Conservation (phyloP, 2,113 vertebrate genomes). For the Microcebus tavaratra region DNA sequence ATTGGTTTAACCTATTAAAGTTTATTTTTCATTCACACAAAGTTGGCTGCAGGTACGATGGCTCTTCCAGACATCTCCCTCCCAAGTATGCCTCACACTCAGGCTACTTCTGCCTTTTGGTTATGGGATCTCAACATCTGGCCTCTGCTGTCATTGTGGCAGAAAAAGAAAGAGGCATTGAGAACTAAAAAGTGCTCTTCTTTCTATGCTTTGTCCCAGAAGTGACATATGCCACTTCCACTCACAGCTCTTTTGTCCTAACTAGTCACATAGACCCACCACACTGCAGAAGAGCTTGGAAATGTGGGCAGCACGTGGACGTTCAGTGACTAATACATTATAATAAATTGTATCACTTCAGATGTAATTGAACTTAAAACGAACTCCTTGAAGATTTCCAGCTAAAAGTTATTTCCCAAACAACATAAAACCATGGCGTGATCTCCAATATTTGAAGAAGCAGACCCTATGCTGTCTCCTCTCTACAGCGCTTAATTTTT, state of each 20-base stretch:
- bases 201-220: conserved; percentile 22
- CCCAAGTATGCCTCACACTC: neutral
- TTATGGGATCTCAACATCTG: neutral
- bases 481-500: conserved; percentile 27
- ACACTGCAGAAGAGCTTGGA: neutral
- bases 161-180: neutral
- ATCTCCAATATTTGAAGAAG: conserved; percentile 12
- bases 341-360: conserved; percentile 55
- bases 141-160: neutral
- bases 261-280: neutral
- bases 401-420: conserved; percentile 50
- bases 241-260: conserved; percentile 32
- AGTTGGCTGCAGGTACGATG: neutral
- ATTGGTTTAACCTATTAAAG: neutral
- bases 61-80: neutral
- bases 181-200: neutral
- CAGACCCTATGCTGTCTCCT: neutral
- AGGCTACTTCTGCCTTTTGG: neutral
- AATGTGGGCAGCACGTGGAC: neutral
- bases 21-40: neutral
- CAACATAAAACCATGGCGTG: neutral
- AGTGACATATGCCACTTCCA: conserved; percentile 29
- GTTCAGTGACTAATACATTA: conserved; percentile 57
- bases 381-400: conserved; percentile 59
- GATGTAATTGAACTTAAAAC: conserved; percentile 56